phyloP scores from a whole-genome alignment of 1,140 invertebrate genomes.

The Trichoplusia ni region DNA sequence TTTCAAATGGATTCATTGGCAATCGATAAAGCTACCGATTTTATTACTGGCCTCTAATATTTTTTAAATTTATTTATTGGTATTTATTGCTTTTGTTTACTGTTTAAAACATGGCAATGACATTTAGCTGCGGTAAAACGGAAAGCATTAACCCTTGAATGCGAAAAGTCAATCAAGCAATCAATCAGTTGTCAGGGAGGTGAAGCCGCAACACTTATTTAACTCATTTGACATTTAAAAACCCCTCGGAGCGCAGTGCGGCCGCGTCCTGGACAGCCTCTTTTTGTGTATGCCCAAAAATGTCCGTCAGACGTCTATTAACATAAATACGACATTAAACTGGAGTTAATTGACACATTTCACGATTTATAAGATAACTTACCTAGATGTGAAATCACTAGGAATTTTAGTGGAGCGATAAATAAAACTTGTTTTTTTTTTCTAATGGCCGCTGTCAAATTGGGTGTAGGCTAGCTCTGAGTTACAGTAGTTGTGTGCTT shows the following conservation, averaged over 20 bases:
- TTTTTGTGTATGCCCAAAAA: constrained; percentile 41
- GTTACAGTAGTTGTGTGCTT: constrained; percentile 19
- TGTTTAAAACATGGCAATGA: background rate
- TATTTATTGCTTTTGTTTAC: background rate
- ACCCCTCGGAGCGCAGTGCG: constrained; percentile 20
- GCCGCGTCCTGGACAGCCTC: constrained; percentile 38
- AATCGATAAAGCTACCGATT: constrained; percentile 4
- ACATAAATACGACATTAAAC: constrained; percentile 73
- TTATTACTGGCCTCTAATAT: background rate
- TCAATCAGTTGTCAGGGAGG: constrained; percentile 2
- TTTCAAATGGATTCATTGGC: constrained; percentile 11
- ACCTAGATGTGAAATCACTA: constrained; percentile 52
- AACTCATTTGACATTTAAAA: constrained; percentile 49
- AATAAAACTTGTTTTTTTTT: constrained; percentile 48
- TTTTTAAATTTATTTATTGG: background rate
- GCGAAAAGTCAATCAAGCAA: constrained; percentile 28
- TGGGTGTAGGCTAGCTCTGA: constrained; percentile 1
- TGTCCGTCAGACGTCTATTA: constrained; percentile 61
- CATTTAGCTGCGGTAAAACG: background rate
- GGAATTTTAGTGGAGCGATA: constrained; percentile 55
- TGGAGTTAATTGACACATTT: constrained; percentile 72
- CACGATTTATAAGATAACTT: constrained; percentile 63
- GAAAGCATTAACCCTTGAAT: constrained; percentile 1
- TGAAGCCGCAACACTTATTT: constrained; percentile 30
- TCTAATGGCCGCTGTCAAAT: constrained; percentile 29